Conservation (phyloP, 1,140 invertebrate species). For the Reticulitermes speratus region DNA sequence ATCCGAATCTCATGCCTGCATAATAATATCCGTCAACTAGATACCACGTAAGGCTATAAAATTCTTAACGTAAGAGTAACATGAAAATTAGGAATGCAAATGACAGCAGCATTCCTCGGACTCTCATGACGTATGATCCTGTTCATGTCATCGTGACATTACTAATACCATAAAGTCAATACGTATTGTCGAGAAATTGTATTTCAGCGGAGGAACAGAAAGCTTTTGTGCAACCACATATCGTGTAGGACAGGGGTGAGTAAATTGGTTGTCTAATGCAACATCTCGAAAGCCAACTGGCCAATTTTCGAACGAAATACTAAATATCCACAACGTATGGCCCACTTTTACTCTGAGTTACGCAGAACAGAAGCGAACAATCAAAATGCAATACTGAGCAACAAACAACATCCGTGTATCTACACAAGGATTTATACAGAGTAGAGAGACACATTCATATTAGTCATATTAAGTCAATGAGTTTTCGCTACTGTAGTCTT, state of each 20-base stretch:
- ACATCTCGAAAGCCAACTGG: too few species aligned
- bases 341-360: too few species aligned
- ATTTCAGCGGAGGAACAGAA: neutral
- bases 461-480: too few species aligned
- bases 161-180: neutral
- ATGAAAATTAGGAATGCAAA: neutral
- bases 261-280: neutral
- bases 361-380: too few species aligned
- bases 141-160: neutral
- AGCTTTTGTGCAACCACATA: neutral
- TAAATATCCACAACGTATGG: too few species aligned
- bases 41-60: neutral
- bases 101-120: neutral
- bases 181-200: conserved; percentile 1
- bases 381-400: too few species aligned
- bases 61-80: neutral
- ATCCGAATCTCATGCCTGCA: too few species aligned
- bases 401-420: too few species aligned
- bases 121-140: neutral
- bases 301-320: too few species aligned
- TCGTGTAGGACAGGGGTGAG: neutral
- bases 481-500: too few species aligned
- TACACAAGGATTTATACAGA: too few species aligned
- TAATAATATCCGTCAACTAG: neutral
- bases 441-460: too few species aligned